Percentiles rank a stretch among this genome's conserved stretches.
Evolutionary conservation across 2,113 vertebrate genomes (phyloP).

Genomic region (Tiliqua scincoides): DNA sequence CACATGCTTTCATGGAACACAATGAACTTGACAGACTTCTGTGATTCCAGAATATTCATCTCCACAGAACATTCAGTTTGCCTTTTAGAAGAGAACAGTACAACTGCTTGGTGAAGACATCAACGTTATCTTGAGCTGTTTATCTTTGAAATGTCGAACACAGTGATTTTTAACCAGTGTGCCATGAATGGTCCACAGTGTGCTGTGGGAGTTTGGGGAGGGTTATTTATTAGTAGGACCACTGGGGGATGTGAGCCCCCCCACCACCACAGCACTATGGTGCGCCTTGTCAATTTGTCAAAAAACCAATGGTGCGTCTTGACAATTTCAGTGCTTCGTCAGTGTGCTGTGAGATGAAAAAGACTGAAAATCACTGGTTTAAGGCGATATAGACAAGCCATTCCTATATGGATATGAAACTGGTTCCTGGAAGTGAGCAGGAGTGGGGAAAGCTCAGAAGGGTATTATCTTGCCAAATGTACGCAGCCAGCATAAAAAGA

Average conservation of each 20-base stretch:
- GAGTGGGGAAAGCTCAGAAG: background rate
- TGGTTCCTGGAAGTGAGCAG: background rate
- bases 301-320: too few species aligned
- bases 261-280: too few species aligned
- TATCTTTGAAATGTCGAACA: background rate
- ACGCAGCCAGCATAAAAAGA: fast-evolving
- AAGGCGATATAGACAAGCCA: background rate
- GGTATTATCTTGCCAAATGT: background rate
- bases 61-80: background rate
- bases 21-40: background rate
- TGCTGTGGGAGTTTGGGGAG: too few species aligned
- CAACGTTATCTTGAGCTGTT: background rate
- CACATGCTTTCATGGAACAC: background rate
- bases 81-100: background rate
- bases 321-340: too few species aligned
- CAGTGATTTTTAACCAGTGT: too few species aligned
- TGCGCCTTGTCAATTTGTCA: too few species aligned
- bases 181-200: too few species aligned
- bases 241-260: too few species aligned
- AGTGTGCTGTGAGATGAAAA: too few species aligned
- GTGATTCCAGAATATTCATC: background rate
- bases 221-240: too few species aligned
- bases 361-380: too few species aligned
- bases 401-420: background rate
- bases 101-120: background rate